A percentile compares a stretch with the other conserved stretches of the same genome.
phyloP scores from a whole-genome alignment of 2,113 vertebrate genomes.

The Bettongia penicillata region DNA sequence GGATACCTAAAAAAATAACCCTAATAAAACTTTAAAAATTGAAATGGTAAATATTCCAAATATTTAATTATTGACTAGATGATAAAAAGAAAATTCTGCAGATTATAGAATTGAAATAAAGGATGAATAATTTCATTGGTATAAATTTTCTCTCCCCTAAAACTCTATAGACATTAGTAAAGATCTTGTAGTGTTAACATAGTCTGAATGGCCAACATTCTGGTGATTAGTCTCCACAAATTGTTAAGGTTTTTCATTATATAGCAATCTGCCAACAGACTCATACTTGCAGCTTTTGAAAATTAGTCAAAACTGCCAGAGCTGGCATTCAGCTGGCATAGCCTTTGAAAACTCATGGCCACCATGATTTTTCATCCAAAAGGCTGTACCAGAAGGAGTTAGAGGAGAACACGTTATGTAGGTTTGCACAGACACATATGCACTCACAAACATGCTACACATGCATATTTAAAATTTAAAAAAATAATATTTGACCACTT shows the following conservation, averaged over 20 bases:
- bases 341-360: neutral
- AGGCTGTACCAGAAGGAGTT: neutral
- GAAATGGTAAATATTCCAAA: neutral
- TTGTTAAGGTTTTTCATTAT: neutral
- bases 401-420: neutral
- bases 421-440: neutral
- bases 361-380: neutral
- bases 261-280: neutral
- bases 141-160: neutral
- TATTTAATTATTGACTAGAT: neutral
- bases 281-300: neutral
- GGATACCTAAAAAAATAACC: neutral
- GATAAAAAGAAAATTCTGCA: neutral
- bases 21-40: neutral
- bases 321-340: neutral
- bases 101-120: neutral
- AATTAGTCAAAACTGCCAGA: neutral
- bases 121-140: neutral
- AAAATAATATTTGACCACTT: neutral
- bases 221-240: neutral
- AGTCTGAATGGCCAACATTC: neutral
- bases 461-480: neutral
- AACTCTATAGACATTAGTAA: neutral
- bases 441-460: neutral
- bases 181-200: neutral